These are phyloP conservation scores for Gambelia wislizenii DNA, from an alignment of 2,797 vertebrate genomes.

Conservation along the genomic window DNA sequence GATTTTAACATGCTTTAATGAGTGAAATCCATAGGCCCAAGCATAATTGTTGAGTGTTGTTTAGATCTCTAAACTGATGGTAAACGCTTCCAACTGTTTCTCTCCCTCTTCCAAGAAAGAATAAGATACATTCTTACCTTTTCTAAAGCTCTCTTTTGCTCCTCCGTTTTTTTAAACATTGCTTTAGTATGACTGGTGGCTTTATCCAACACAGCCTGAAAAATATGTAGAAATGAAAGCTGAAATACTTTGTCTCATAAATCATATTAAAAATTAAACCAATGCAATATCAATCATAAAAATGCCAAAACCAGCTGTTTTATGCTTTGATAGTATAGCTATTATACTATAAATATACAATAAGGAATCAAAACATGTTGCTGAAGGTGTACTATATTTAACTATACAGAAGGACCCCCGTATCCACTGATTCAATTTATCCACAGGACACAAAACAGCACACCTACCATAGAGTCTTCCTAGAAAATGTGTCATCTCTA, in stretches of 20 bases:
- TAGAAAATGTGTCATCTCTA: no score
- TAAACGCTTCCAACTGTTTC: not conserved
- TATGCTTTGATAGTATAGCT: not conserved
- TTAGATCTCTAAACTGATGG: not conserved
- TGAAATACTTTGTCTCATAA: not conserved
- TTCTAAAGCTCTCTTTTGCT: constrained; percentile 87
- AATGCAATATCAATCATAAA: not conserved
- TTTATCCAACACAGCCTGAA: constrained; percentile 89
- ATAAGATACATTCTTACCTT: constrained; percentile 80
- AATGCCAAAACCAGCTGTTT: accelerated
- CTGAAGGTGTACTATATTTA: not conserved
- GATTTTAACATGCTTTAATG: not conserved
- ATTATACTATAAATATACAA: not conserved
- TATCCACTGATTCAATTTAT: no score
- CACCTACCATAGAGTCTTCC: no score
- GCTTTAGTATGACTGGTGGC: constrained; percentile 91
- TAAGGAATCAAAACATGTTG: not conserved
- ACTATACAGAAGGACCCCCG: no score
- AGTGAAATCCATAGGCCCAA: not conserved
- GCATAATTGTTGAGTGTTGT: not conserved
- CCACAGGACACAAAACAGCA: no score
- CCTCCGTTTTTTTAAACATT: constrained; percentile 89
- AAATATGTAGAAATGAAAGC: constrained; percentile 16
- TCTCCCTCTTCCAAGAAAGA: constrained; percentile 2
- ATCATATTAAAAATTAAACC: constrained; percentile 8